These are phyloP conservation scores for Caiman crocodilus DNA, from an alignment of 2,797 vertebrate species.

Conservation along the genomic window DNA sequence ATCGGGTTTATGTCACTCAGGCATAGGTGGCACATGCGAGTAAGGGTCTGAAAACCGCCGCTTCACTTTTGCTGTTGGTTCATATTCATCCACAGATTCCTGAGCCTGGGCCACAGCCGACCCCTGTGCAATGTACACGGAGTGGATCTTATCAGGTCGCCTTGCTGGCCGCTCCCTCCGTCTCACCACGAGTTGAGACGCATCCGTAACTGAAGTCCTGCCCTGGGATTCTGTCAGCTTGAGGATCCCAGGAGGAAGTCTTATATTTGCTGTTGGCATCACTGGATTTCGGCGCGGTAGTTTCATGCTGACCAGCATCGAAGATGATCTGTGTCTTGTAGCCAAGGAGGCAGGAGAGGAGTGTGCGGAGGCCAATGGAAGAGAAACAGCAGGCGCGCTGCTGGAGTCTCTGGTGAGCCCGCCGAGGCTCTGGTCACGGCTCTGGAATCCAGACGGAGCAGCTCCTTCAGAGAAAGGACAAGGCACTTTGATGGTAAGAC, in stretches of 20 bases:
- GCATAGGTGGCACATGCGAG: constrained; percentile 78
- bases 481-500: constrained; percentile 52
- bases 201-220: background rate
- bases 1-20: constrained; percentile 68
- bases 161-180: constrained; percentile 85
- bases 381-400: constrained; percentile 59
- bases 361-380: constrained; percentile 39
- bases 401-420: constrained; percentile 62
- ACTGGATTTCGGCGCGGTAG: constrained; percentile 87
- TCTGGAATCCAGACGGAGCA: constrained; percentile 57
- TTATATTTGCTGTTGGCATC: constrained; percentile 89
- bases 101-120: constrained; percentile 73
- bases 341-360: constrained; percentile 26
- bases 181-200: constrained; percentile 60
- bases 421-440: constrained; percentile 39
- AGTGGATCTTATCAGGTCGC: constrained; percentile 90
- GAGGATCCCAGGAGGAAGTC: constrained; percentile 85
- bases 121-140: constrained; percentile 84
- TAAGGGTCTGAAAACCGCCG: constrained; percentile 92
- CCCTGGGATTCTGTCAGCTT: constrained; percentile 64
- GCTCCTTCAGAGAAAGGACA: constrained; percentile 79
- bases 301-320: constrained; percentile 80
- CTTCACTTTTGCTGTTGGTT: constrained; percentile 67
- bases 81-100: constrained; percentile 62
- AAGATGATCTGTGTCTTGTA: constrained; percentile 67